Base-by-base conservation (phyloP, 35 echinoderm and acorn worm genomes). In the Holothuria glaberrima region DNA sequence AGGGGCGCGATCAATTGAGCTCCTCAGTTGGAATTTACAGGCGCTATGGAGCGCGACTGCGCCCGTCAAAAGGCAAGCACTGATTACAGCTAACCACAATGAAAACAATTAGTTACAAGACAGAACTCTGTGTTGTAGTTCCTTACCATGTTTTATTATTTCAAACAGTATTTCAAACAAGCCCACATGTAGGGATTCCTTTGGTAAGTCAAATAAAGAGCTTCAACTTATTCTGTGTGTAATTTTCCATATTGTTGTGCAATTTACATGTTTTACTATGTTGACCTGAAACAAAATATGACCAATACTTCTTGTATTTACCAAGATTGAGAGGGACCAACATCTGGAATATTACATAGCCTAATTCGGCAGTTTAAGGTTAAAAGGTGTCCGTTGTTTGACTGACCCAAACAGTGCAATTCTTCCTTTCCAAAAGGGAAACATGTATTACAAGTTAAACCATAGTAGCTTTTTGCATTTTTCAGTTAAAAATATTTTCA, bases 61-160 rank as follows among this genome's bases (percentile, higher is more conserved):
- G n/a, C 58, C 58, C 58, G n/a, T 61, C 58, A 61, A 61, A 61
- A 61, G 58, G 58, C 0, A 61, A 61, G 58, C 58, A 61, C 58
- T 61, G 58, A 61, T 61, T 61, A 61, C 58, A 61, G 58, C 58
- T 61, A n/a, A 61, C 58, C 58, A 61, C 3, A 61, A 61, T 61
- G 58, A 61, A 61, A 61, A 61, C 58, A 61, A 61, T 61, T 61
- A 61, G 58, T 61, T 61, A 61, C 58, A 61, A 61, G 58, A 61
- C 58, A 61, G 58, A 61, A 61, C 58, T 61, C 58, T 61, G 58
- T 61, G 58, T 61, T 59, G 58, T 59, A 59, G 58, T 59, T 59
- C 58, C 58, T 59, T 21, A 59, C 58, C 58, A 59, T 59, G 58
- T 59, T 59, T 59, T 59, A 59, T 59, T 59, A 59, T 59, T 59